Evolutionary conservation across 2,113 vertebrate genomes (phyloP).

Genomic region (human (Homo sapiens)): DNA sequence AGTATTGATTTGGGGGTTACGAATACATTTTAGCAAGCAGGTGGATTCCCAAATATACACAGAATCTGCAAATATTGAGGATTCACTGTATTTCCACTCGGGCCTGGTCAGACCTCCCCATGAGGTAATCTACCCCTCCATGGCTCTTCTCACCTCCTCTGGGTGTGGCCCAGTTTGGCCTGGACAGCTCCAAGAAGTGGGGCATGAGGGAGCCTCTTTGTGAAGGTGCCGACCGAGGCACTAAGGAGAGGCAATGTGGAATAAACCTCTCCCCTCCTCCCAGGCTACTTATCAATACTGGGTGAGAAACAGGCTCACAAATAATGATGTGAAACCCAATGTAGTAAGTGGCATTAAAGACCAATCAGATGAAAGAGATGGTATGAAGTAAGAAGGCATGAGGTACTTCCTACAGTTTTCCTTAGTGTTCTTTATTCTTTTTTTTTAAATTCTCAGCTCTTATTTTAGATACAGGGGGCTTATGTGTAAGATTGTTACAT

Average conservation of each 20-base stretch:
- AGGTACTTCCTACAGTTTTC: background rate
- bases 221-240: background rate
- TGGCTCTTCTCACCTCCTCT: background rate
- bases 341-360: background rate
- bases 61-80: background rate
- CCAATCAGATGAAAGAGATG: background rate
- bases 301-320: background rate
- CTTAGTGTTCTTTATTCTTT: background rate
- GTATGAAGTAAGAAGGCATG: background rate
- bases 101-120: background rate
- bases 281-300: background rate
- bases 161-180: background rate
- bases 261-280: fast-evolving
- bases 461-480: no score
- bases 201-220: background rate
- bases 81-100: background rate
- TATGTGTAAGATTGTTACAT: no score
- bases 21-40: background rate
- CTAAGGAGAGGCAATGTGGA: background rate
- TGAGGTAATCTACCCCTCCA: fast-evolving
- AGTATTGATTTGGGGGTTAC: background rate
- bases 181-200: no score
- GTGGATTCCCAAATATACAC: background rate
- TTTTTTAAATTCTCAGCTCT: no score
- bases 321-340: background rate